Evolutionary conservation across 2,888 invertebrate species (phyloP).

Genomic region (Sympetrum striolatum): DNA sequence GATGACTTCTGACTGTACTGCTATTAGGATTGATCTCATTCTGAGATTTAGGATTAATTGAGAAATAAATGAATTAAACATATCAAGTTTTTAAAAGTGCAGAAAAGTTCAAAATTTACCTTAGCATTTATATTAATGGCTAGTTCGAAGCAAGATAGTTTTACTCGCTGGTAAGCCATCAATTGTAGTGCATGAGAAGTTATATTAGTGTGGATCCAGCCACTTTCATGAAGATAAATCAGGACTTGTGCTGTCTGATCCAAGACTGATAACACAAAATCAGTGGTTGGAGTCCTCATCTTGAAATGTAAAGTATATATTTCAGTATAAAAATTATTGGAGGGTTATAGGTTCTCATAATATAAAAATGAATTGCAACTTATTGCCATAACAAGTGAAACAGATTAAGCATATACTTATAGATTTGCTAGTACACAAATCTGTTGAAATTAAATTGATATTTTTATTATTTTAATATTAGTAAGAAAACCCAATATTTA

Average conservation of each 20-base stretch:
- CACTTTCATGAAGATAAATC: constrained; percentile 3
- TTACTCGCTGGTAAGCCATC: constrained; percentile 3
- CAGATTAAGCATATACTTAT: no score
- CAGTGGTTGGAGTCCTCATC: not conserved
- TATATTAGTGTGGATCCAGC: constrained; percentile 26
- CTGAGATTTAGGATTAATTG: not conserved
- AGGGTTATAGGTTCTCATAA: no score
- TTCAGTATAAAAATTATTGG: no score
- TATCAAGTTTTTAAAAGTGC: not conserved
- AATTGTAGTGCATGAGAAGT: constrained; percentile 19
- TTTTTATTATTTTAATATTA: no score
- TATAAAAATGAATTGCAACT: no score
- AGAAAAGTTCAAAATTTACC: not conserved
- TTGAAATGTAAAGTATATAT: not conserved
- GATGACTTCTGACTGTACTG: not conserved
- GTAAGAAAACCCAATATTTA: no score
- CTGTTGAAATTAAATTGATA: no score
- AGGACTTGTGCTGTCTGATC: constrained; percentile 24
- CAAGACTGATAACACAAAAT: not conserved
- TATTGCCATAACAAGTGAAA: no score
- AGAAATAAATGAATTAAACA: not conserved
- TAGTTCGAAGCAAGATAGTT: constrained; percentile 19
- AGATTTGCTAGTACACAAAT: no score
- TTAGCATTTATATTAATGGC: not conserved
- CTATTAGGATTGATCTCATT: constrained; percentile 13